Evolutionary conservation across 2,113 vertebrate species (phyloP).

Genomic region (Mesocricetus auratus): DNA sequence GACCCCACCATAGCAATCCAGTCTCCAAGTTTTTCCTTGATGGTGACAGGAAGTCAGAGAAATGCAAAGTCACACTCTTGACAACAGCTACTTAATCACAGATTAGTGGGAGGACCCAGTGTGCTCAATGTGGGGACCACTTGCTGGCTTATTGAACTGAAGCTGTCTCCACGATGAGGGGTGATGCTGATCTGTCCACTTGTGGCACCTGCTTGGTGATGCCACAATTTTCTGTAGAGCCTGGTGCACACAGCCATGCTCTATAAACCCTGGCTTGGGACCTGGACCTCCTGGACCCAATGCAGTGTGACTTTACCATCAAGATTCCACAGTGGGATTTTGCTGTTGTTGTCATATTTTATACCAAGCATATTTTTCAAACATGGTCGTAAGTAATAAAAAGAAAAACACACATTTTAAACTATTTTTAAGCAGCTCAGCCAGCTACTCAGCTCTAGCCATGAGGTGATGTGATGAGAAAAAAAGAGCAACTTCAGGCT

Average conservation of each 20-base stretch:
- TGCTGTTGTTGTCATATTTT: background rate
- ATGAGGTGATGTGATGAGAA: slow-evolving; percentile 71
- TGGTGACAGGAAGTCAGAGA: background rate
- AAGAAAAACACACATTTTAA: slow-evolving; percentile 75
- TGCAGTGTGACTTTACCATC: background rate
- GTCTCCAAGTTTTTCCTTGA: slow-evolving; percentile 53
- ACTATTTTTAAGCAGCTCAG: slow-evolving; percentile 69
- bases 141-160: slow-evolving; percentile 79
- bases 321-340: background rate
- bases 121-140: background rate
- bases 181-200: slow-evolving; percentile 83
- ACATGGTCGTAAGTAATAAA: slow-evolving; percentile 18
- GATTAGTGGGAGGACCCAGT: slow-evolving; percentile 85
- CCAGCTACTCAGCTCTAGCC: slow-evolving; percentile 69
- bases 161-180: slow-evolving; percentile 87
- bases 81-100: slow-evolving; percentile 73
- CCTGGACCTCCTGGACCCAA: background rate
- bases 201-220: slow-evolving; percentile 74
- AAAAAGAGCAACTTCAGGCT: slow-evolving; percentile 82
- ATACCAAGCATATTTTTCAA: slow-evolving; percentile 8
- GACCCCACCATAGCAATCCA: background rate
- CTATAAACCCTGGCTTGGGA: slow-evolving; percentile 6
- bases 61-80: slow-evolving; percentile 62
- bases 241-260: background rate
- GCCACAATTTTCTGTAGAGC: slow-evolving; percentile 78